Evolutionary conservation across 2,888 invertebrate genomes (phyloP), one percentile per base, ranked within the genome.

Genomic region (Ganaspis brasiliensis): DNA sequence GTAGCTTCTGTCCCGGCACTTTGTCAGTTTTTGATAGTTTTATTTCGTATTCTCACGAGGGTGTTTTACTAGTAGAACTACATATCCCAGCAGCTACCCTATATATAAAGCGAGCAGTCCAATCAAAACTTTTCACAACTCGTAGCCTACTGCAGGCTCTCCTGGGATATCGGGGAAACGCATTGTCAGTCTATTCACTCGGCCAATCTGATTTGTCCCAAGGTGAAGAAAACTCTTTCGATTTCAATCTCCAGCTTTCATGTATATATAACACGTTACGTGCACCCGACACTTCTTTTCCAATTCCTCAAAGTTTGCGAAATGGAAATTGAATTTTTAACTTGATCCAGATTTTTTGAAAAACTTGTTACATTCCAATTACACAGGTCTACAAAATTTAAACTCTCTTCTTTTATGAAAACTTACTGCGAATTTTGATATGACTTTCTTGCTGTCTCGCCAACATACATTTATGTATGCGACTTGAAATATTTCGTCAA

Each of bases 161-260:
- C 49, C 24, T 21, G 52, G 74, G 77, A 75, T 71, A 55, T 45
- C 2, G 63, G 26, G 67, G 45, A 67, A 82, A 79, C 61, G 77
- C 75, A 81, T 79, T 84, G 80, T 82, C 83, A 82, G 80, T 83
- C 76, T 81, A 79, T 82, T 77, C 61, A 61, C 67, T 35, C 26
- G 55, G 31, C 24, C 70, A 78, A 63, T 74, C 63, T 72, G 75
- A 75, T 75, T 79, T 75, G 72, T 77, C 76, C 78, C 75, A 67
- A 37, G 75, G 49, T 49, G 49, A 37, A 63, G 37, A 63, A 40
- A 63, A 63, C 40, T 63, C 63, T 63, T 63, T 63, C 63, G 40
- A 63, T 63, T 63, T 63, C 63, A 63, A 63, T 63, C 21, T 63
- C 40, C 37, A 21, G 6, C 21, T 8, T 19, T 19, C 21, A 63